Base-by-base conservation (phyloP, 2,113 vertebrate species). In the Menura novaehollandiae region DNA sequence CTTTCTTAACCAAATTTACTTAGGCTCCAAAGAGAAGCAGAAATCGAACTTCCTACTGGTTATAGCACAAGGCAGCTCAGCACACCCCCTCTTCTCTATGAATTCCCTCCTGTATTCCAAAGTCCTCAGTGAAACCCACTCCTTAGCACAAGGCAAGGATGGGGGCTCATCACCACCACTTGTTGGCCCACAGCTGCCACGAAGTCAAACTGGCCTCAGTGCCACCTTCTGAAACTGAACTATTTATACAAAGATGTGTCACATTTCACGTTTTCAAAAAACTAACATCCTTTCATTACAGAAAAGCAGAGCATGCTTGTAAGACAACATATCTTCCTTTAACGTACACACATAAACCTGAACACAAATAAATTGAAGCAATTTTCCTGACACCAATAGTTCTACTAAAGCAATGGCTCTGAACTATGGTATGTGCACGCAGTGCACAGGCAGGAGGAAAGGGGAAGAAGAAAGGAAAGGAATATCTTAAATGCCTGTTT, bases 131-230 rank as follows among this genome's bases (percentile, higher is more conserved):
- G 5, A 72, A 89, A 79, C 10, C 6, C 5, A 20, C 7, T 69
- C 24, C 24, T 62, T 7, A 30, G 33, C 15, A 44, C 0, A 0
- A 76, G 39, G 27, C n/a, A 68, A 35, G 47, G 18, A 23, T 67
- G 15, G 7, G 27, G 12, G 12, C n/a, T 72, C 53, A 59, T 10
- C 21, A 47, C 26, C 43, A 56, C 11, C 26, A 28, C 14, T 35
- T 83, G 23, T 0, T 32, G 28, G 27, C 2, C 1, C 11, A 55
- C 33, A 53, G 20, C 37, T 80, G 68, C n/a, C 49, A 73, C 6
- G 28, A 83, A 62, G 53, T 13, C 51, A 58, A 88, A 59, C 8
- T 7, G 51, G 53, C 33, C 26, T 19, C 5, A 37, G 20, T 2
- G 7, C 41, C 27, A 41, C 26, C 19, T 68, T 64, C 53, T 44